Evolutionary conservation across 2,113 vertebrate species (phyloP), one percentile per base, ranked within the genome.

Genomic region (Agelaius phoeniceus): DNA sequence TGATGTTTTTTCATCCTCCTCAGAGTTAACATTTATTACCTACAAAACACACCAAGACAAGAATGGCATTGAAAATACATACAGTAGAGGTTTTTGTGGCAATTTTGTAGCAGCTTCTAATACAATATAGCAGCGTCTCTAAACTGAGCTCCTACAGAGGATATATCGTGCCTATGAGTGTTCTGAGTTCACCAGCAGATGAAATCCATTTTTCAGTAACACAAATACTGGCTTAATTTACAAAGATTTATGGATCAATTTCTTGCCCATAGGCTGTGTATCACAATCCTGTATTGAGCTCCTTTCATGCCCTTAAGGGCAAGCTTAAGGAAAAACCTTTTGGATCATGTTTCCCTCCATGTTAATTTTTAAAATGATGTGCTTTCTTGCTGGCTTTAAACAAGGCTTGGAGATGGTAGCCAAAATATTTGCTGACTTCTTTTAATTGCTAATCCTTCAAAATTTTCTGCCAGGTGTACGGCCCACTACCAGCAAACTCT

Each of bases 191-290:
- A 84, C 55, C 35, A 74, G 55, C 26, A 91, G 65, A 94, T 89
- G 33, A 94, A 95, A 95, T 78, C 65, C 37, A 54, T 87, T 96
- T 89, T 79, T 87, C 71, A 91, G 66, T 48, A 94, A 58, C 59
- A 69, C 75, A 87, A 94, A 95, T n/a, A 30, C 21, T 74, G 41
- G 26, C 55, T 87, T 79, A 79, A 91, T 95, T 87, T 94, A 58
- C 43, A 82, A 89, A 89, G 85, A 93, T 91, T 87, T 90, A 83
- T 87, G 55, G 78, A 94, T 97, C 87, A 89, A 79, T 95, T 95
- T 94, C 75, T 95, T 91, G 63, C 33, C 71, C 4, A 3, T 69
- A 46, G 61, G 58, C 59, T 91, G 68, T 58, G 62, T 33, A 76
- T 85, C 35, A 48, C 75, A 63, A 54, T 82, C 74, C 43, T 48